These are phyloP conservation scores for Genyomyrus donnyi DNA, from an alignment of 2,113 vertebrate species.

Conservation along the genomic window DNA sequence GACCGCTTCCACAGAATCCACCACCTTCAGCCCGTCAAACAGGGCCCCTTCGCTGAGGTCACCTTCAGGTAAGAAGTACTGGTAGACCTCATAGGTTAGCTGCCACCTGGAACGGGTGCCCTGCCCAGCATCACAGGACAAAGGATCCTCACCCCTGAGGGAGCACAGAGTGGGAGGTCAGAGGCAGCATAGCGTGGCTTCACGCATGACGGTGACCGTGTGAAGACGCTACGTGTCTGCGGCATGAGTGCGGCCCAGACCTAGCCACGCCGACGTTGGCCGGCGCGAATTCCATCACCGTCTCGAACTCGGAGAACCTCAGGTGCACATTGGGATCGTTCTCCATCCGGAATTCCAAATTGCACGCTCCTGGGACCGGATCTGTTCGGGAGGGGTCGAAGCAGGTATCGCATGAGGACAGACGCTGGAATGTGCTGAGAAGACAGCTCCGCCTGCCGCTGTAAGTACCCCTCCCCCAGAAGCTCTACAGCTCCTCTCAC, in stretches of 20 bases:
- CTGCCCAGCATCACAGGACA: constrained; percentile 18
- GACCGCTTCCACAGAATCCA: constrained; percentile 20
- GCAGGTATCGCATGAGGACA: not conserved
- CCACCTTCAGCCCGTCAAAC: constrained; percentile 2
- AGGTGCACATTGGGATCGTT: constrained; percentile 29
- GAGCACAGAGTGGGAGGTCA: not conserved
- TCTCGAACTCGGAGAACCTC: constrained; percentile 15
- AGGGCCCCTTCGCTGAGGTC: constrained; percentile 19
- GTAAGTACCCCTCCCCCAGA: not conserved
- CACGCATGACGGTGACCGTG: not conserved
- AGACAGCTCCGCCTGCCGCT: not conserved
- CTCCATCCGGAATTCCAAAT: constrained; percentile 24
- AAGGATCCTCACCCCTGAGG: not conserved
- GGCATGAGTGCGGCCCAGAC: not conserved
- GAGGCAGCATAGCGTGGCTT: not conserved
- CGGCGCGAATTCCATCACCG: constrained; percentile 21
- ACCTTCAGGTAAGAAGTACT: constrained; percentile 28
- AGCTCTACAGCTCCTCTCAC: not conserved
- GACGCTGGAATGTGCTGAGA: not conserved
- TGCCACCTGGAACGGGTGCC: constrained; percentile 19
- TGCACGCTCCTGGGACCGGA: constrained; percentile 27
- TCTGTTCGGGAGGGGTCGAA: not conserved
- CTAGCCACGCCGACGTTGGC: constrained; percentile 23
- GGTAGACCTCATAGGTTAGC: constrained; percentile 26
- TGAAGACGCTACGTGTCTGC: not conserved